Evolutionary conservation across 2,113 vertebrate species (phyloP).

Genomic region (Ciconia stormi): DNA sequence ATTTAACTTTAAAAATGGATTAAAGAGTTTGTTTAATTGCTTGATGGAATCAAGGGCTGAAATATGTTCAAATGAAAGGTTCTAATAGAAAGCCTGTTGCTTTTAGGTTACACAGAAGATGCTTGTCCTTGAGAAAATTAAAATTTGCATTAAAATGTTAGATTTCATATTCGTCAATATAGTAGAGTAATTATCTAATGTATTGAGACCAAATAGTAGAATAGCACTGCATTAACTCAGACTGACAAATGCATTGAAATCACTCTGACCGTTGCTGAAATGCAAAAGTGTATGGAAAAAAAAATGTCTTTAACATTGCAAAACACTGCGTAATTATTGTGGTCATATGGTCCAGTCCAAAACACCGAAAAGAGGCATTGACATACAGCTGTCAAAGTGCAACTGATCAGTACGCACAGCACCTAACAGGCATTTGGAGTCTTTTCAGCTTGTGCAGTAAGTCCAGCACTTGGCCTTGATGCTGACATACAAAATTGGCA

Average conservation of each 20-base stretch:
- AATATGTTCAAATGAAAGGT: neutral
- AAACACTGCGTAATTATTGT: neutral
- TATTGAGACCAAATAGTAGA: neutral
- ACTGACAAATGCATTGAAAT: neutral
- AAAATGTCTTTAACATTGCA: neutral
- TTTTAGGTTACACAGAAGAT: neutral
- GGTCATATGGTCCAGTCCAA: neutral
- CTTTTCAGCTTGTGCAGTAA: neutral
- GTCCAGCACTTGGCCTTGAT: neutral
- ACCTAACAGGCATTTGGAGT: fast-evolving
- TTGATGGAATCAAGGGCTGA: neutral
- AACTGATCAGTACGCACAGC: neutral
- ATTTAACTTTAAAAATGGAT: neutral
- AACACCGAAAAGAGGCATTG: fast-evolving
- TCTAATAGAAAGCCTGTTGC: neutral
- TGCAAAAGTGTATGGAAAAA: neutral
- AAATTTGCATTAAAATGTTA: neutral
- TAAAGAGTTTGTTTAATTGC: neutral
- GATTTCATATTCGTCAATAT: neutral
- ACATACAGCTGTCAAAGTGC: neutral
- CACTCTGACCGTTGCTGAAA: neutral
- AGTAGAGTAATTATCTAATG: neutral
- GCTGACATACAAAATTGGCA: neutral
- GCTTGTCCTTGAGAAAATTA: neutral
- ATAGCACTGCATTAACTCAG: neutral